These are phyloP conservation scores for Rhinopomastus cyanomelas DNA, from an alignment of 2,113 vertebrate genomes.

Conservation along the genomic window DNA sequence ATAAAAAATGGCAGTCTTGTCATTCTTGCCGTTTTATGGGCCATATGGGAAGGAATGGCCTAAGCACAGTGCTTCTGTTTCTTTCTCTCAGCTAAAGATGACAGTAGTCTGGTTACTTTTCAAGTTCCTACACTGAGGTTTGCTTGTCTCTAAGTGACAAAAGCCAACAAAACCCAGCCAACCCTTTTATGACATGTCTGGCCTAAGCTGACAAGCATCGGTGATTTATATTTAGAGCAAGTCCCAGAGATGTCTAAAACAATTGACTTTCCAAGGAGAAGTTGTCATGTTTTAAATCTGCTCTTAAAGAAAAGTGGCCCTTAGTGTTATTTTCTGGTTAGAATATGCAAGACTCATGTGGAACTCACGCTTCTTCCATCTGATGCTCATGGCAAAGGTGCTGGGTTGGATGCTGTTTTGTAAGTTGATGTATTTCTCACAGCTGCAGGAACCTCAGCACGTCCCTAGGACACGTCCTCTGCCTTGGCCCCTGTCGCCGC, in stretches of 20 bases:
- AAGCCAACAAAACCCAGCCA: not conserved
- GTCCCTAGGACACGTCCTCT: not conserved
- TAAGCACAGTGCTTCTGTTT: not conserved
- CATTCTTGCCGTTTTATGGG: not conserved
- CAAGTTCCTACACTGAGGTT: not conserved
- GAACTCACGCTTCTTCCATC: not conserved
- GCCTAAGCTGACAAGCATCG: slow-evolving; percentile 9
- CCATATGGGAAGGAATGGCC: not conserved
- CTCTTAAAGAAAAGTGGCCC: slow-evolving; percentile 9
- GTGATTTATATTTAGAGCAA: slow-evolving; percentile 49
- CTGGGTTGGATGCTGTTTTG: not conserved
- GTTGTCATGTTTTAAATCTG: slow-evolving; percentile 19
- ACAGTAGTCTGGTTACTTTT: slow-evolving; percentile 1
- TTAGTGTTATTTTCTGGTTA: not conserved
- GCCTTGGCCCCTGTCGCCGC: not conserved
- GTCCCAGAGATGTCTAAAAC: slow-evolving; percentile 11
- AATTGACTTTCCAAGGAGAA: slow-evolving; percentile 20
- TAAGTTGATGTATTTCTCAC: not conserved
- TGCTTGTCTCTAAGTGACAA: not conserved
- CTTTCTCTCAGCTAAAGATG: not conserved
- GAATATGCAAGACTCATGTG: not conserved
- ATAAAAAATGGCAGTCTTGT: slow-evolving; percentile 12
- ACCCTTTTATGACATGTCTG: not conserved
- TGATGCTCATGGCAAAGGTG: not conserved
- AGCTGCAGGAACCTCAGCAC: not conserved